Conservation (phyloP, 2,888 invertebrate species). For the Drosophila multiciliata region DNA sequence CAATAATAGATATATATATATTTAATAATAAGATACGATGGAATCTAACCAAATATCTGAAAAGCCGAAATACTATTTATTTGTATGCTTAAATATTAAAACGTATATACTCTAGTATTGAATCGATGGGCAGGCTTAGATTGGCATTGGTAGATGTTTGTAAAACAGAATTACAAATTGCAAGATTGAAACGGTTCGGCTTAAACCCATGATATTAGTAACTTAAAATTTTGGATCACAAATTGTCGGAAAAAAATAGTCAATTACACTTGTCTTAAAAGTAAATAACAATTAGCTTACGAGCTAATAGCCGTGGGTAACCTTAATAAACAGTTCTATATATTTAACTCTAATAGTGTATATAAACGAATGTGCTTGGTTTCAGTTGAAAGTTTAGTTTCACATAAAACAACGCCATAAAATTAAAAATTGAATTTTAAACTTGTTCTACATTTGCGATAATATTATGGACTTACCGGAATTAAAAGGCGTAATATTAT, state of each 20-base stretch:
- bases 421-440: neutral
- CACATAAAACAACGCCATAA: neutral
- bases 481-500: constrained; percentile 63
- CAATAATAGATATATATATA: neutral
- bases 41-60: neutral
- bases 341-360: neutral
- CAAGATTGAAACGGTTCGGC: neutral
- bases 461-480: constrained; percentile 47
- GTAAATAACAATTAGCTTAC: neutral
- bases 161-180: neutral
- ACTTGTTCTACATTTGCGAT: neutral
- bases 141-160: neutral
- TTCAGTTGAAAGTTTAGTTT: neutral
- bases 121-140: neutral
- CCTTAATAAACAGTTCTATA: neutral
- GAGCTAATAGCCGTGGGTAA: neutral
- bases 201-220: neutral
- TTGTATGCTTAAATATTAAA: neutral
- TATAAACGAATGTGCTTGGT: neutral
- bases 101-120: neutral
- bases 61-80: neutral
- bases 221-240: neutral
- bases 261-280: neutral
- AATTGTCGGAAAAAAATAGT: neutral
- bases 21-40: neutral